A percentile compares a stretch with the other conserved stretches of the same genome.
phyloP scores from a whole-genome alignment of 92 coral and sea anemone genomes.

The Umimayanthus kanabou region DNA sequence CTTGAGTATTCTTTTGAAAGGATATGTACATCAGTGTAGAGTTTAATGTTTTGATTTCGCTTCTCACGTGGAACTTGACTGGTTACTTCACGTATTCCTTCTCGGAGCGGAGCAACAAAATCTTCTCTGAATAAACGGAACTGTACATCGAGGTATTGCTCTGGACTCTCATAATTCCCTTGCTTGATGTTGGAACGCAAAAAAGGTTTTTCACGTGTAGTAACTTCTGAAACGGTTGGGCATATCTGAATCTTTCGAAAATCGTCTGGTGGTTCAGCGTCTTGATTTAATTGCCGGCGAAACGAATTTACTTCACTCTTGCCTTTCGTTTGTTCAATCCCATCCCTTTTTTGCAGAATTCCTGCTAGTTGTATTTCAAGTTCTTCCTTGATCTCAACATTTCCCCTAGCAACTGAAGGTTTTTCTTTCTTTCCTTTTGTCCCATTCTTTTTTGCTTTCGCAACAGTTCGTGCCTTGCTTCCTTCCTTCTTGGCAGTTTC shows the following conservation, averaged over 20 bases:
- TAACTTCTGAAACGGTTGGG: conserved; percentile 67
- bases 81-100: conserved; percentile 66
- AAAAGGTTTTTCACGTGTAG: conserved; percentile 61
- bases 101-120: conserved; percentile 78
- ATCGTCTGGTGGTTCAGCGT: conserved; percentile 66
- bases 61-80: conserved; percentile 43
- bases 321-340: conserved; percentile 31
- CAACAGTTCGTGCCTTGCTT: too few relatives aligned
- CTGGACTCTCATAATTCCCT: conserved; percentile 65
- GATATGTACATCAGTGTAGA: conserved; percentile 43
- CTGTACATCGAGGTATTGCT: conserved; percentile 87
- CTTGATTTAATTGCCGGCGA: conserved; percentile 2
- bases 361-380: conserved; percentile 23
- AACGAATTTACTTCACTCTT: conserved; percentile 39
- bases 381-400: conserved; percentile 9
- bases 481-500: too few relatives aligned
- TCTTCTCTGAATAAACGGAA: conserved; percentile 82
- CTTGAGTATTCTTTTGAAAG: conserved; percentile 45
- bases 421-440: too few relatives aligned
- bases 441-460: too few relatives aligned
- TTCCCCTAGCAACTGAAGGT: not conserved
- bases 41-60: conserved; percentile 58
- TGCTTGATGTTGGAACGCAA: conserved; percentile 63
- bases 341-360: conserved; percentile 47
- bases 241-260: conserved; percentile 69